Evolutionary conservation across 2,113 vertebrate genomes (phyloP).

Genomic region (Thermophis baileyi): DNA sequence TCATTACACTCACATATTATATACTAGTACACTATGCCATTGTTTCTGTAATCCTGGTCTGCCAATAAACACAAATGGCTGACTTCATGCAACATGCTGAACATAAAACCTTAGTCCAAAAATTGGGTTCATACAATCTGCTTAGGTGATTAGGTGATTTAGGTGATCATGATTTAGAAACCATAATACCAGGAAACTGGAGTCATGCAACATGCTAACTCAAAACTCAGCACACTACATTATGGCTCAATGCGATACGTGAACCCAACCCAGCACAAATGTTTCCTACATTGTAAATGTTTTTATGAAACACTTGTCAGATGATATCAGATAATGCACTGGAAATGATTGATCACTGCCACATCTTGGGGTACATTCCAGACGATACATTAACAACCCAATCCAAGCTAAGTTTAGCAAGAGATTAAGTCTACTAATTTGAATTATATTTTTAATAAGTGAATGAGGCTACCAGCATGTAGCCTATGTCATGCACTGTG

Average conservation of each 20-base stretch:
- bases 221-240: not conserved
- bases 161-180: not conserved
- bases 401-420: not conserved
- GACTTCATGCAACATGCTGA: not conserved
- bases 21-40: not conserved
- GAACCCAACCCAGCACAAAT: not conserved
- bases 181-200: not conserved
- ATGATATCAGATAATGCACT: not conserved
- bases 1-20: not conserved
- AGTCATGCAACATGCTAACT: not conserved
- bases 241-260: not conserved
- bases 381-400: not conserved
- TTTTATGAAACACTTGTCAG: not conserved
- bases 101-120: not conserved
- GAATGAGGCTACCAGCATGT: too few species aligned
- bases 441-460: not conserved
- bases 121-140: not conserved
- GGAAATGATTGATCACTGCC: not conserved
- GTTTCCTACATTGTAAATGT: not conserved
- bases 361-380: not conserved
- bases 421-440: not conserved
- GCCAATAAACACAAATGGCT: not conserved
- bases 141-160: not conserved
- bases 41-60: not conserved
- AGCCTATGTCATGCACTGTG: not conserved